Conservation (phyloP, 2,888 invertebrate species). For the Scotopteryx bipunctaria region DNA sequence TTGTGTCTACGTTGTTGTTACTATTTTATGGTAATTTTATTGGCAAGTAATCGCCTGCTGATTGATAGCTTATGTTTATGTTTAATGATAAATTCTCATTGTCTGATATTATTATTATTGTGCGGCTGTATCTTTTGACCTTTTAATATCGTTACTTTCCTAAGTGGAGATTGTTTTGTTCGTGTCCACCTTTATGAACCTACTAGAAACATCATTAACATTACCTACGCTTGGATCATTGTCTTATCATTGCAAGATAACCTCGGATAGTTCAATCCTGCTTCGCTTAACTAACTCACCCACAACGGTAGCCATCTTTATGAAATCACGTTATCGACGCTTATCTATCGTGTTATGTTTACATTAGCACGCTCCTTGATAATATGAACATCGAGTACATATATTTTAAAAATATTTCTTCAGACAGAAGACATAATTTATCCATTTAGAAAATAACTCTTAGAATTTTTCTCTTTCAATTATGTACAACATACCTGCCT, state of each 20-base stretch:
- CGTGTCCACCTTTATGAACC: neutral
- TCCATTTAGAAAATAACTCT: constrained; percentile 19
- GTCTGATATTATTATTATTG: constrained; percentile 10
- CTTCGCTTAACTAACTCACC: constrained; percentile 20
- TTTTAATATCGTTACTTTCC: neutral
- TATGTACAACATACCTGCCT: neutral
- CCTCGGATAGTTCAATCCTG: constrained; percentile 24
- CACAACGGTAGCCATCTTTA: constrained; percentile 54
- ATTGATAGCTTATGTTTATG: constrained; percentile 17
- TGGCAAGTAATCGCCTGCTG: constrained; percentile 10
- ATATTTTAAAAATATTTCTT: constrained; percentile 25
- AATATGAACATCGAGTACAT: constrained; percentile 42
- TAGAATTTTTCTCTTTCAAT: constrained; percentile 14
- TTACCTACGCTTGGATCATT: constrained; percentile 12
- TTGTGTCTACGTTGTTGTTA: constrained; percentile 23
- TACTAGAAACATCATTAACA: neutral
- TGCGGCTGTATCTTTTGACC: neutral
- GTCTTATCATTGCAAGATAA: constrained; percentile 33
- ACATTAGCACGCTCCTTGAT: constrained; percentile 54
- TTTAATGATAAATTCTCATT: constrained; percentile 3
- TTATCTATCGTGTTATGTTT: constrained; percentile 63
- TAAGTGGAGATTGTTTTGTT: no score
- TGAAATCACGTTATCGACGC: constrained; percentile 61
- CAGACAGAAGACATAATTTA: constrained; percentile 31
- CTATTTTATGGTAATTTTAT: constrained; percentile 23